Evolutionary conservation across 2,797 vertebrate genomes (phyloP).

Genomic region (Ceyx erithaca): DNA sequence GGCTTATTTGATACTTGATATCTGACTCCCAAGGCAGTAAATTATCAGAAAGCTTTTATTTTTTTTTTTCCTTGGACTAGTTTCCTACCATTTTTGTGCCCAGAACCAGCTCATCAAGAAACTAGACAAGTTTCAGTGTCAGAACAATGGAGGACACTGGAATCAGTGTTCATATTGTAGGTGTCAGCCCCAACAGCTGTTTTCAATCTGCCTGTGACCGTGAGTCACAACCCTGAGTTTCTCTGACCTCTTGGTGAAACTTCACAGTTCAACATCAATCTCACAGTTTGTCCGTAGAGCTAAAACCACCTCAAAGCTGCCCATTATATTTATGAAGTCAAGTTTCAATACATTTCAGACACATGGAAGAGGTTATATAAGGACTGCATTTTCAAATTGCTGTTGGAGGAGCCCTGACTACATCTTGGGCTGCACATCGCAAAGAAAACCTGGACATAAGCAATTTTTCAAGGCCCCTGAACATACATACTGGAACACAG

Average conservation of each 20-base stretch:
- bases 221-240: neutral
- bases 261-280: neutral
- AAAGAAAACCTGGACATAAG: neutral
- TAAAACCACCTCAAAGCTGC: neutral
- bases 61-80: neutral
- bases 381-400: neutral
- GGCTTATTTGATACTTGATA: rapidly evolving
- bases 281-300: neutral
- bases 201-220: neutral
- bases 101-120: neutral
- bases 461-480: neutral
- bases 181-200: neutral
- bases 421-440: neutral
- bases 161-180: neutral
- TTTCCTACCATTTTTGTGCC: neutral
- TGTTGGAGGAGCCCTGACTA: neutral
- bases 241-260: neutral
- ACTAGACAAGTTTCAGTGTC: neutral
- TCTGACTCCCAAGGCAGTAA: neutral
- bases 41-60: neutral
- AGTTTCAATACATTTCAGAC: neutral
- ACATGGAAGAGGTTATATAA: neutral
- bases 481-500: neutral
- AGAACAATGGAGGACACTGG: neutral
- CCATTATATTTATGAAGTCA: neutral